phyloP scores from a whole-genome alignment of 2,888 invertebrate species.

The Amiota communis region DNA sequence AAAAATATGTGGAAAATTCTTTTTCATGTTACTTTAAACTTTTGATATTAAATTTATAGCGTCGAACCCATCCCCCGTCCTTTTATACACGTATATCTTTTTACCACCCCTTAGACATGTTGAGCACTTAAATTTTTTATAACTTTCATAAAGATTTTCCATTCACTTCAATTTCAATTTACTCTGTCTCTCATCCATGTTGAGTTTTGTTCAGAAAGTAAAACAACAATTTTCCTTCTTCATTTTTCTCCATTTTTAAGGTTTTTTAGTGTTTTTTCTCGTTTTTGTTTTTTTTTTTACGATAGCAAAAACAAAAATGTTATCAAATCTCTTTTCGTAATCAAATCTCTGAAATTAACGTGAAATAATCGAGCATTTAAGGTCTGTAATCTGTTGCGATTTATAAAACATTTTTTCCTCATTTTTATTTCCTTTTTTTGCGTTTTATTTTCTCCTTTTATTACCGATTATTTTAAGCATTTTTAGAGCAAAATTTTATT shows the following conservation, averaged over 20 bases:
- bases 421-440: conserved; percentile 1
- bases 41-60: conserved; percentile 24
- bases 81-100: neutral
- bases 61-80: neutral
- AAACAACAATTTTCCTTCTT: conserved; percentile 5
- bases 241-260: conserved; percentile 13
- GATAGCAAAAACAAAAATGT: conserved; percentile 45
- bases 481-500: too few relatives aligned
- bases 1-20: conserved; percentile 35
- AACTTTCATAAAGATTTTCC: conserved; percentile 26
- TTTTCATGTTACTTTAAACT: conserved; percentile 32
- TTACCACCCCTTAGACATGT: neutral
- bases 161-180: conserved; percentile 16
- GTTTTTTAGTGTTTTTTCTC: conserved; percentile 29
- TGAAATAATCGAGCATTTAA: conserved; percentile 20
- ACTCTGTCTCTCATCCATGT: neutral
- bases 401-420: neutral
- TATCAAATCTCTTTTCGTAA: conserved; percentile 53
- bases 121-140: conserved; percentile 23
- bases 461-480: too few relatives aligned
- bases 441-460: neutral
- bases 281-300: conserved; percentile 28
- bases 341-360: conserved; percentile 44
- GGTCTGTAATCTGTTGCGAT: conserved; percentile 5
- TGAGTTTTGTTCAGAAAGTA: neutral